A percentile compares a stretch with the other conserved stretches of the same genome.
These are phyloP conservation scores for Cladopsammia gracilis DNA, from an alignment of 64 coral and sea anemone genomes.

Conservation along the genomic window DNA sequence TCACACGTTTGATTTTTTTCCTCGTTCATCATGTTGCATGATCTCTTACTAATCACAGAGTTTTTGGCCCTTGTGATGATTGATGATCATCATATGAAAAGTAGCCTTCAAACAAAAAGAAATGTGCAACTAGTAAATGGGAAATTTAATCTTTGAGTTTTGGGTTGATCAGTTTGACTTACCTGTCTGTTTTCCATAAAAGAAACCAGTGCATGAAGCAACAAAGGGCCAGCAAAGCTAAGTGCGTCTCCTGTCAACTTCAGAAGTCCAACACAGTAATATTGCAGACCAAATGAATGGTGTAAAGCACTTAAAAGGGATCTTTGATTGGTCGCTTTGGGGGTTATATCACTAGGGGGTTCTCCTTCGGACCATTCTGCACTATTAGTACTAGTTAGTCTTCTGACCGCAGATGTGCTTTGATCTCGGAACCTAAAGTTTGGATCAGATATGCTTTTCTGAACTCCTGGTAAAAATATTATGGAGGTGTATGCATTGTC, in stretches of 20 bases:
- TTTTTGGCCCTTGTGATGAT: too few species aligned
- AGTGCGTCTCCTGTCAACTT: conserved; percentile 92
- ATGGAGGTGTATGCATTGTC: conserved; percentile 14
- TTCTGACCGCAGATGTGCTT: neutral
- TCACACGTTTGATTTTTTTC: too few species aligned
- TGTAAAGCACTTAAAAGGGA: conserved; percentile 88
- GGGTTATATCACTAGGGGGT: neutral
- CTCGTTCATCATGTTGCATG: too few species aligned
- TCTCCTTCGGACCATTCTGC: neutral
- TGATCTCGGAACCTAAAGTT: neutral
- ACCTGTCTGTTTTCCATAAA: conserved; percentile 98
- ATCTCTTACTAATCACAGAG: too few species aligned
- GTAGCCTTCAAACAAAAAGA: too few species aligned
- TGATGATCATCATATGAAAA: too few species aligned
- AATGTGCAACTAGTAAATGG: too few species aligned
- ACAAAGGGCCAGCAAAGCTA: conserved; percentile 95
- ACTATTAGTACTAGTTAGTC: neutral
- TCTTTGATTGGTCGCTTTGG: conserved; percentile 22
- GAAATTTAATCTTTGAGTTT: too few species aligned
- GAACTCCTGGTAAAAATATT: conserved; percentile 1
- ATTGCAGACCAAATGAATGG: conserved; percentile 93
- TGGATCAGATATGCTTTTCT: conserved; percentile 25
- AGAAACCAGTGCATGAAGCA: conserved; percentile 96
- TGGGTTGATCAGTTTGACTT: neutral
- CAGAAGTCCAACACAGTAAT: conserved; percentile 92